Evolutionary conservation across 2,888 invertebrate genomes (phyloP).

Genomic region (Bellardia pandia): DNA sequence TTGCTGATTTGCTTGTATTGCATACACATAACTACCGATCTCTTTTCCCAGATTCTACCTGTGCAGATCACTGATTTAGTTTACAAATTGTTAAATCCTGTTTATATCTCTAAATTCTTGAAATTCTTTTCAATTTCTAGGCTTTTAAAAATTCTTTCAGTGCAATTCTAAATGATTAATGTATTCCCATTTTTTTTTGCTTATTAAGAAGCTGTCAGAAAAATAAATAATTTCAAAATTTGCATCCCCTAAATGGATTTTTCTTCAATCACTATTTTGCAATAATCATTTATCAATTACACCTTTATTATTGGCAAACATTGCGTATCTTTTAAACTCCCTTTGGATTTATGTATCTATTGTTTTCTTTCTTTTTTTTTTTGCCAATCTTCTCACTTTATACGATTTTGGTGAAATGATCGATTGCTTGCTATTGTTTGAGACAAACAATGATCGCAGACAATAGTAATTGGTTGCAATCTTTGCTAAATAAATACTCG

Average conservation of each 20-base stretch:
- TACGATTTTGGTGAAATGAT: conserved; percentile 43
- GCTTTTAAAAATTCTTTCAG: conserved; percentile 17
- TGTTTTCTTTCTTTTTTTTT: neutral
- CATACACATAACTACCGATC: no score
- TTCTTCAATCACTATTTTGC: neutral
- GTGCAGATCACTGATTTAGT: no score
- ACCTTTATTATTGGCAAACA: conserved; percentile 75
- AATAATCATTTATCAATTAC: conserved; percentile 76
- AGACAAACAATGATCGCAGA: conserved; percentile 18
- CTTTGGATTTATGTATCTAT: conserved; percentile 8
- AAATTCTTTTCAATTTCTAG: neutral
- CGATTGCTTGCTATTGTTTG: conserved; percentile 59
- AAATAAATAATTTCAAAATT: conserved; percentile 16
- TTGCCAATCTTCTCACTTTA: conserved; percentile 40
- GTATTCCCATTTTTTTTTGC: neutral
- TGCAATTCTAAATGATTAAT: conserved; percentile 42
- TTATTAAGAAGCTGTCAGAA: conserved; percentile 23
- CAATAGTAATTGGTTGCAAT: conserved; percentile 54
- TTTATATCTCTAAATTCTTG: no score
- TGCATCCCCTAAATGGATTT: conserved; percentile 39
- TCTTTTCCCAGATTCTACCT: no score
- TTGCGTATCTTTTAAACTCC: conserved; percentile 58
- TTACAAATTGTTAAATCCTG: no score
- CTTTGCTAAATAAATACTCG: conserved; percentile 37
- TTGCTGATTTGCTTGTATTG: no score